phyloP scores from a whole-genome alignment of 1,140 invertebrate species.

The Pararge aegeria region DNA sequence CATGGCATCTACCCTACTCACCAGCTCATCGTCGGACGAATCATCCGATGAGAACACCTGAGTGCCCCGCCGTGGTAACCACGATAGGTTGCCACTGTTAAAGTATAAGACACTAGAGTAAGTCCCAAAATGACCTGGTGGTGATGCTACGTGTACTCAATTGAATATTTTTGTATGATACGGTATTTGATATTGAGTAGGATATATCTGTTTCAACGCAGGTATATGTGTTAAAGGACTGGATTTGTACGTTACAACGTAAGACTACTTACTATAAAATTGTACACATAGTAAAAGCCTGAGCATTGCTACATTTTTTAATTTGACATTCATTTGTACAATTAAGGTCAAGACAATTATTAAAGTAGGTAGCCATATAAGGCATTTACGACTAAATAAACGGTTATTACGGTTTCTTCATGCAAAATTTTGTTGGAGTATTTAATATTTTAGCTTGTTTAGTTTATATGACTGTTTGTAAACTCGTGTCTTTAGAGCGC shows the following conservation, averaged over 20 bases:
- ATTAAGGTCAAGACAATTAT: no score
- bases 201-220: no score
- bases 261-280: neutral
- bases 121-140: conserved; percentile 6
- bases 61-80: conserved; percentile 73
- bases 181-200: neutral
- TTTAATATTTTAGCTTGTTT: no score
- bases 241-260: neutral
- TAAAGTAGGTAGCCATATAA: no score
- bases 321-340: conserved; percentile 2
- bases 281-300: neutral
- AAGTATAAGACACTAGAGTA: conserved; percentile 67
- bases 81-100: conserved; percentile 70
- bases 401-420: no score
- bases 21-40: conserved; percentile 71
- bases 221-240: no score
- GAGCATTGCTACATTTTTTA: neutral
- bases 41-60: conserved; percentile 74
- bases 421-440: no score
- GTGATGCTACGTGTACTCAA: conserved; percentile 11
- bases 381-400: no score
- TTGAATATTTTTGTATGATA: conserved; percentile 18
- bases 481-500: no score
- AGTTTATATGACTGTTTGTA: no score
- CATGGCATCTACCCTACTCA: conserved; percentile 67